Base-by-base conservation (phyloP, 1,140 invertebrate genomes). In the Drosophila elegans region DNA sequence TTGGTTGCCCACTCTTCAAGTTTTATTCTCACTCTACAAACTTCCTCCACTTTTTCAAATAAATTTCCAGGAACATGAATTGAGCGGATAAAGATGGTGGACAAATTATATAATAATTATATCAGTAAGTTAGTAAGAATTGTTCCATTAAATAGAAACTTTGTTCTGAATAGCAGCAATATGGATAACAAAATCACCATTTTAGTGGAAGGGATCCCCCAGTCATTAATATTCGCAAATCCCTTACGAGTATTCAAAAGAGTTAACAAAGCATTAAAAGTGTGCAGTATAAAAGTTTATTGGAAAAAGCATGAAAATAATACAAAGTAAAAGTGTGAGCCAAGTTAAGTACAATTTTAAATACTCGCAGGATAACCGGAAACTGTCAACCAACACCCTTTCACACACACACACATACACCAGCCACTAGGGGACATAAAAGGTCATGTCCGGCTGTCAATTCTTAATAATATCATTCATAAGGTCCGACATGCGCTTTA, bases 391-490 rank as follows among this genome's bases (percentile, higher is more conserved):
- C 61, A 55, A 36, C 64, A 83, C 80, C 80, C 44, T 60, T 72
- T 29, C 61, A 44, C 11, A 42, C 46, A 12, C 39, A 46, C 36
- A 29, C 36, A 13, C 32, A 53, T 21, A 46, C 16, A 39, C 52
- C 29, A n/a, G 38, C 53, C 11, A 53, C 39, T 34, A 36, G 29
- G 41, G 34, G 13, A 38, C 41, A 45, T 7, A 36, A 29, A 57
- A 42, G 49, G 59, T 32, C 13, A 41, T 36, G 6, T n/a, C 54
- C 7, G 34, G 3, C 46, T 66, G 56, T 83, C 67, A 90, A 60
- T 91, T 90, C 73, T 92, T 92, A 86, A 89, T 92, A 73, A 92
- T 92, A 79, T 92, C 92, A 69, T 90, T 92, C 91, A 92, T 92
- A 64, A 92, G 79, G 55, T 92, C 91, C 64, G 91, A 92, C 92